These are phyloP conservation scores for Caerostris extrusa DNA, from an alignment of 1,140 invertebrate species.

Conservation along the genomic window DNA sequence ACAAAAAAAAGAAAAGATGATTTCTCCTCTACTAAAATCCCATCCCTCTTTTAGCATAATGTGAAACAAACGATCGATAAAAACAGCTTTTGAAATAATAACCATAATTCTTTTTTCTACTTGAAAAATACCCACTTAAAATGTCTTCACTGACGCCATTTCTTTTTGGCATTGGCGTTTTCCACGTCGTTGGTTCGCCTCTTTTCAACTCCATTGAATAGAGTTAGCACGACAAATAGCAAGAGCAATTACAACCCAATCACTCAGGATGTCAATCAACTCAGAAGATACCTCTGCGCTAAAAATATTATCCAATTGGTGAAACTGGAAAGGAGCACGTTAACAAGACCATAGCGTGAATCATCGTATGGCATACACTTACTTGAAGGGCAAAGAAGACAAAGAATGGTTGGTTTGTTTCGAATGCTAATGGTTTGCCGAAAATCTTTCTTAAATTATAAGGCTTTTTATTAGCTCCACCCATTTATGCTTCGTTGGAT, in stretches of 20 bases:
- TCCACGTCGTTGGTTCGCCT: background rate
- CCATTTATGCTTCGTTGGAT: constrained; percentile 25
- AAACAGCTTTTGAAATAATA: constrained; percentile 6
- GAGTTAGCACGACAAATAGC: constrained; percentile 9
- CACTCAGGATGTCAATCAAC: constrained; percentile 27
- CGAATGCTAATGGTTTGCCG: background rate
- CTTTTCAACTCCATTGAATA: constrained; percentile 18
- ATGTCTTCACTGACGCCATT: background rate
- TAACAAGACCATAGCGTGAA: background rate
- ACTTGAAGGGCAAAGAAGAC: constrained; percentile 27
- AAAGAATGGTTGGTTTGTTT: constrained; percentile 32
- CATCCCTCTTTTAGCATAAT: background rate
- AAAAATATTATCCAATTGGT: background rate
- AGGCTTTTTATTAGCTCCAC: constrained; percentile 26
- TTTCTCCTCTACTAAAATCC: background rate
- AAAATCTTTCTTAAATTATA: constrained; percentile 24
- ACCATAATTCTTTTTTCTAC: background rate
- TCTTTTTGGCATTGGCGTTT: background rate
- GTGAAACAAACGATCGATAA: constrained; percentile 19
- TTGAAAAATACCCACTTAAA: constrained; percentile 23
- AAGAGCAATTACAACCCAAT: constrained; percentile 18
- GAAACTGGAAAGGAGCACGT: background rate
- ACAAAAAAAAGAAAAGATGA: background rate
- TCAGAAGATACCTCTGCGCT: background rate
- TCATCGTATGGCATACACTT: background rate